Percentiles rank a stretch among this genome's conserved stretches.
phyloP scores from a whole-genome alignment of 2,797 vertebrate genomes.

The Spondyliosoma cantharus region DNA sequence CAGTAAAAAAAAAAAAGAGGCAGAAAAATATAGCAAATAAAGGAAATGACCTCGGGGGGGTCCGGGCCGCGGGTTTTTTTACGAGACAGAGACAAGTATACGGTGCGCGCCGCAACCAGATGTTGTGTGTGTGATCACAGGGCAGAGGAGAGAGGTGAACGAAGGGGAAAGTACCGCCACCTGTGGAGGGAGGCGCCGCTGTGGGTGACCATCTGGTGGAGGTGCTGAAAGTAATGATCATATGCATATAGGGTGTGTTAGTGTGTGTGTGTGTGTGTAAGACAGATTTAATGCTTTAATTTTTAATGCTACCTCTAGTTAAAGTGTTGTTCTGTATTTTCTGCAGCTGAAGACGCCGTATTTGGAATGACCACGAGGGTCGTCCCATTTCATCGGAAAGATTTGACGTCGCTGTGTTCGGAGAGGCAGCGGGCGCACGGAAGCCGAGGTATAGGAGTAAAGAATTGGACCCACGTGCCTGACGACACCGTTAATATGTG shows the following conservation, averaged over 20 bases:
- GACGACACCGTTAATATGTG: too few species aligned
- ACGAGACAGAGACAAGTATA: conserved; percentile 44
- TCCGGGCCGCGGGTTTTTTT: conserved; percentile 31
- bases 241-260: not conserved
- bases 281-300: not conserved
- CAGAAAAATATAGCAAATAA: conserved; percentile 36
- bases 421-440: too few species aligned
- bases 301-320: not conserved
- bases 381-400: too few species aligned
- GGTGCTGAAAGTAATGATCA: conserved; percentile 30
- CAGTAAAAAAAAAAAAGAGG: conserved; percentile 2
- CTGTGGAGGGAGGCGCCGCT: conserved; percentile 55
- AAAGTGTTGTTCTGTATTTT: not conserved
- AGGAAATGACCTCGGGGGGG: conserved; percentile 39
- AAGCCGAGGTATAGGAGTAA: too few species aligned
- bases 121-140: conserved; percentile 59
- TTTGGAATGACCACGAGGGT: too few species aligned
- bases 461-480: too few species aligned
- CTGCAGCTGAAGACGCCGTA: too few species aligned
- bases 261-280: conserved; percentile 11
- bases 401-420: too few species aligned
- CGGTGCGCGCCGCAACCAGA: conserved; percentile 54
- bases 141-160: conserved; percentile 42
- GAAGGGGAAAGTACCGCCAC: conserved; percentile 46
- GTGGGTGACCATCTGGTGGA: conserved; percentile 58